A percentile compares a stretch with the other conserved stretches of the same genome.
Evolutionary conservation across 2,797 vertebrate genomes (phyloP).

Genomic region (Ctenochaetus hawaiiensis): DNA sequence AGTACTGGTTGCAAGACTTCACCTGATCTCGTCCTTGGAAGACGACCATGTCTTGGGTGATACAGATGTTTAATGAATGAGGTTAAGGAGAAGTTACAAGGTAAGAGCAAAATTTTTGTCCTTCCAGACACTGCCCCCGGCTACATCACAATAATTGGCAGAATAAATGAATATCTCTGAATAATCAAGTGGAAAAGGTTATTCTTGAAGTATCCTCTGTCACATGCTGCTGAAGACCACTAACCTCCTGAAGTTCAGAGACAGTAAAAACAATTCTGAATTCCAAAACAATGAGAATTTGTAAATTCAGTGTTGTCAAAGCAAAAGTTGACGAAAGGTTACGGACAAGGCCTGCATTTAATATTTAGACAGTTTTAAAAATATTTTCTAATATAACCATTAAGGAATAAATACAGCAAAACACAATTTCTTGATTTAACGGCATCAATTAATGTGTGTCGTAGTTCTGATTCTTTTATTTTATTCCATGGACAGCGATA

Average conservation of each 20-base stretch:
- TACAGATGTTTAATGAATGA: constrained; percentile 57
- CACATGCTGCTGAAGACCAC: constrained; percentile 34
- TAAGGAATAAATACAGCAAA: background rate
- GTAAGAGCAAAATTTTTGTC: constrained; percentile 38
- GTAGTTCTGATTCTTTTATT: no score
- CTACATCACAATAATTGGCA: constrained; percentile 64
- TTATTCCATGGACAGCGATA: background rate
- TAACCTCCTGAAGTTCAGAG: background rate
- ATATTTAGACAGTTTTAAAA: no score
- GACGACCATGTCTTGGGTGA: constrained; percentile 6
- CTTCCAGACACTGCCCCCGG: constrained; percentile 41
- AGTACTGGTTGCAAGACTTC: background rate
- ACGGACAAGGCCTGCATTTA: no score
- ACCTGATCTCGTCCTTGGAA: constrained; percentile 23
- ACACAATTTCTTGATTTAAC: no score
- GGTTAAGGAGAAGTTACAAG: constrained; percentile 48
- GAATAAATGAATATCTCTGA: constrained; percentile 67
- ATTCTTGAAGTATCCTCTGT: constrained; percentile 21
- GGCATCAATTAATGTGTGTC: no score
- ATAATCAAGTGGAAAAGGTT: constrained; percentile 60
- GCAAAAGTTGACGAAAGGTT: background rate
- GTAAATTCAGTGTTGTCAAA: no score
- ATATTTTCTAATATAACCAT: background rate
- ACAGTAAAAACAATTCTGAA: background rate
- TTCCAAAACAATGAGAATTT: background rate